Conservation (phyloP, 2,113 vertebrate species). For the Melospiza melodia region DNA sequence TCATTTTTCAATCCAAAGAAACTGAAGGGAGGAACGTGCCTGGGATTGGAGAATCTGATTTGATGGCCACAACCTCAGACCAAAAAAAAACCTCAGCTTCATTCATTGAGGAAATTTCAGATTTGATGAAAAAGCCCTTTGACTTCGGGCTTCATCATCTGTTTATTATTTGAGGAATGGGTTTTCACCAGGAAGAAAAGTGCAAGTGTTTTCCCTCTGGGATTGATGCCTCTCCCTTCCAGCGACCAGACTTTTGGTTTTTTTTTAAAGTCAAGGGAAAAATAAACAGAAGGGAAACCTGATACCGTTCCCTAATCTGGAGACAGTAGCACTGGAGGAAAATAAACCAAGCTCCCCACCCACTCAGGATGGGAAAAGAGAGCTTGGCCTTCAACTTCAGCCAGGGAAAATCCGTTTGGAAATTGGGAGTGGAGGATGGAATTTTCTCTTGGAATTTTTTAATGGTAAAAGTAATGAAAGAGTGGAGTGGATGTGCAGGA, state of each 20-base stretch:
- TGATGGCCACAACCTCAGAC: background rate
- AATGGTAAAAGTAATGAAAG: background rate
- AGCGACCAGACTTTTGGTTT: background rate
- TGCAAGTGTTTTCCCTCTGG: constrained; percentile 6
- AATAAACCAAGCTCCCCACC: background rate
- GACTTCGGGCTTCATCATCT: background rate
- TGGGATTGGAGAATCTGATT: background rate
- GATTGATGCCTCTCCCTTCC: constrained; percentile 3
- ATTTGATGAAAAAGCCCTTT: background rate
- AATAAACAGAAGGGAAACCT: constrained; percentile 26
- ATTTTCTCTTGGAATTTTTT: background rate
- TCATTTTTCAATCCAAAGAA: background rate
- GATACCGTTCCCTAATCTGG: background rate
- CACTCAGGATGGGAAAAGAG: background rate
- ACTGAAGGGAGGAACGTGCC: background rate
- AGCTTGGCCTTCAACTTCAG: background rate
- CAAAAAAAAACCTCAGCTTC: background rate
- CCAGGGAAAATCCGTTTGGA: background rate
- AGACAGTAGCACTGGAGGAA: constrained; percentile 7
- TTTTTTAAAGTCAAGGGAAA: background rate
- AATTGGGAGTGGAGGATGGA: background rate
- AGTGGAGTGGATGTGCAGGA: background rate
- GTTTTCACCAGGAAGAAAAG: background rate
- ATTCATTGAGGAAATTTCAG: background rate
- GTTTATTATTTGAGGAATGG: background rate